Percentiles rank a stretch among this genome's conserved stretches.
Evolutionary conservation across 2,113 vertebrate species (phyloP).

Genomic region (Leiothrix lutea): DNA sequence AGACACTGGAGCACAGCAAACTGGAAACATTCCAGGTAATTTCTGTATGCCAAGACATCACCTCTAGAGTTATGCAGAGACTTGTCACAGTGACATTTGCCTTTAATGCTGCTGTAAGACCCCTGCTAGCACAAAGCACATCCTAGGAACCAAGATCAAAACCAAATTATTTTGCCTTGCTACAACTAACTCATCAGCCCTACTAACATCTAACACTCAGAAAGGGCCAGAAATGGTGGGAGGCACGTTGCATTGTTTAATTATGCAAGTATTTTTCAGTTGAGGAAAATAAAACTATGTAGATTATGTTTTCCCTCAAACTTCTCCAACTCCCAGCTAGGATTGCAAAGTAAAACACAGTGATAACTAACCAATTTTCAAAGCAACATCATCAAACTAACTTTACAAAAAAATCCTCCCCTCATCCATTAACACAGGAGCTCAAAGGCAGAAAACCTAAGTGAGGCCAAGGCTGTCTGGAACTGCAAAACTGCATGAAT

Average conservation of each 20-base stretch:
- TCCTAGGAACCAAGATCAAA: neutral
- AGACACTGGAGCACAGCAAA: neutral
- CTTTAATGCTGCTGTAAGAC: neutral
- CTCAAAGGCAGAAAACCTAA: neutral
- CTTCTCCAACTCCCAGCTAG: neutral
- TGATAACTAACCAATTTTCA: neutral
- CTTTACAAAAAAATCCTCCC: neutral
- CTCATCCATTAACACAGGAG: neutral
- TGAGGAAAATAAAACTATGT: neutral
- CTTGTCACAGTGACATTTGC: neutral
- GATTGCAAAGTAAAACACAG: neutral
- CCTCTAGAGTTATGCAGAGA: neutral
- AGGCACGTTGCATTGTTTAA: neutral
- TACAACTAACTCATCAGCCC: neutral
- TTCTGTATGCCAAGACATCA: neutral
- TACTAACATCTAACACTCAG: neutral
- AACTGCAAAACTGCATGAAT: neutral
- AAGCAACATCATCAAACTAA: neutral
- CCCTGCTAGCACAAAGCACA: neutral
- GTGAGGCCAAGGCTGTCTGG: neutral
- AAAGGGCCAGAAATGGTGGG: neutral
- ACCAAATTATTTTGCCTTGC: neutral
- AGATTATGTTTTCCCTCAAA: neutral
- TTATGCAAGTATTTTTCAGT: neutral
- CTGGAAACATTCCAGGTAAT: neutral